phyloP scores from a whole-genome alignment of 1,140 invertebrate species.

The Drosophila athabasca region DNA sequence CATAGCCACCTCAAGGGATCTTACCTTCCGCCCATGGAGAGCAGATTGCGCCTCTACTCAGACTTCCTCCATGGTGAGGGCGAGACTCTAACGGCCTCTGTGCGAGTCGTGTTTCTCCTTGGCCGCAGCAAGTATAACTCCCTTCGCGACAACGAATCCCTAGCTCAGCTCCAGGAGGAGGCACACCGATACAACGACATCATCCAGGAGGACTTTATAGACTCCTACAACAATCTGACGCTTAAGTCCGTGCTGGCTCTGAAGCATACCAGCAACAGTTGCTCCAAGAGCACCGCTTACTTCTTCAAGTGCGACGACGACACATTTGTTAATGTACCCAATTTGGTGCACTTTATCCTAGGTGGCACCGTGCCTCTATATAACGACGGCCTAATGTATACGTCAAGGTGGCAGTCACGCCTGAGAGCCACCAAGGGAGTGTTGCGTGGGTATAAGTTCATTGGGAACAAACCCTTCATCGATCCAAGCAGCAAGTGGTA shows the following conservation, averaged over 20 bases:
- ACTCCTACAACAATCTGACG: conserved; percentile 96
- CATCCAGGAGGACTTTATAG: conserved; percentile 94
- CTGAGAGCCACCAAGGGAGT: conserved; percentile 83
- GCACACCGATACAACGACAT: conserved; percentile 87
- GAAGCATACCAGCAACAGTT: conserved; percentile 90
- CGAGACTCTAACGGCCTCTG: conserved; percentile 19
- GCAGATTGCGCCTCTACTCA: conserved; percentile 37
- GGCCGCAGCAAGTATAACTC: conserved; percentile 37
- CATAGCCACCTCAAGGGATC: conserved; percentile 54
- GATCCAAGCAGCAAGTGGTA: conserved; percentile 91
- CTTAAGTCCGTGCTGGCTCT: conserved; percentile 94
- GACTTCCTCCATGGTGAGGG: conserved; percentile 42
- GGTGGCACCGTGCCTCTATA: conserved; percentile 75
- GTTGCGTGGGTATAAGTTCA: conserved; percentile 89
- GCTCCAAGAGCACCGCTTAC: conserved; percentile 86
- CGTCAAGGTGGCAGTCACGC: conserved; percentile 37
- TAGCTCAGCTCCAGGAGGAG: conserved; percentile 49
- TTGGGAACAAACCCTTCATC: conserved; percentile 88
- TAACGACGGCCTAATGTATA: conserved; percentile 61
- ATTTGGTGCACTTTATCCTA: conserved; percentile 84
- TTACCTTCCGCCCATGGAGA: conserved; percentile 44
- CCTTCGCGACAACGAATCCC: conserved; percentile 52
- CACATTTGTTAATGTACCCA: conserved; percentile 91
- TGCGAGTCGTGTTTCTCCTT: conserved; percentile 69
- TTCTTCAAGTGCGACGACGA: conserved; percentile 94